Percentiles rank a stretch among this genome's conserved stretches.
Conservation (phyloP, 2,113 vertebrate genomes). For the Otus sunia region DNA sequence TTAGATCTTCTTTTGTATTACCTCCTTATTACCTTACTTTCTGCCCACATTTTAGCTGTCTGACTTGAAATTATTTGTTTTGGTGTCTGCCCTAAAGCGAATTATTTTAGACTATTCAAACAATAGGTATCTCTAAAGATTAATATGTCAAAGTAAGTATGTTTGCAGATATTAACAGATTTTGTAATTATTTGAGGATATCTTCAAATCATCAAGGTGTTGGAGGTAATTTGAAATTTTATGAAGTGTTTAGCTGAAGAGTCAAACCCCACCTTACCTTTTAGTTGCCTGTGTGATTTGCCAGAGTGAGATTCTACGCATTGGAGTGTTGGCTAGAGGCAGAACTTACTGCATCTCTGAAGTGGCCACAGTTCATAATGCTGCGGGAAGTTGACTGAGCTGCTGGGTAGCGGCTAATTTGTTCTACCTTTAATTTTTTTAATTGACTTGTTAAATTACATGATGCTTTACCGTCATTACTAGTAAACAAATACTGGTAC, state of each 20-base stretch:
- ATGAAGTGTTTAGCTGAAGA: background rate
- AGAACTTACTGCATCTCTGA: background rate
- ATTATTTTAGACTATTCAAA: background rate
- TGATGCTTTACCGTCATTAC: background rate
- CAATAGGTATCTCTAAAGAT: background rate
- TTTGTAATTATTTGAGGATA: background rate
- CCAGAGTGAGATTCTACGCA: background rate
- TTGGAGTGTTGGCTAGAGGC: background rate
- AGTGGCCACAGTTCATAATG: background rate
- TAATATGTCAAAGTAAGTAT: background rate
- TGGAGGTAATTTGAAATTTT: background rate
- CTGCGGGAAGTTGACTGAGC: background rate
- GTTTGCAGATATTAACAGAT: background rate
- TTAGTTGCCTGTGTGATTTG: background rate
- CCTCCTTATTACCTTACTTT: background rate
- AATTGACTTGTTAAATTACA: background rate
- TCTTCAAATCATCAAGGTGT: background rate
- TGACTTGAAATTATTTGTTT: background rate
- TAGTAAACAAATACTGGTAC: background rate
- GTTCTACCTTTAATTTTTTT: background rate
- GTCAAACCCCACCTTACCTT: background rate
- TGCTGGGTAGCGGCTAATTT: background rate
- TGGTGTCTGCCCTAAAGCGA: background rate
- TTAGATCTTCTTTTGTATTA: background rate
- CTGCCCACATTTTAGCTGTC: background rate